Conservation (phyloP, 2,797 vertebrate genomes). For the Darevskia mixta region DNA sequence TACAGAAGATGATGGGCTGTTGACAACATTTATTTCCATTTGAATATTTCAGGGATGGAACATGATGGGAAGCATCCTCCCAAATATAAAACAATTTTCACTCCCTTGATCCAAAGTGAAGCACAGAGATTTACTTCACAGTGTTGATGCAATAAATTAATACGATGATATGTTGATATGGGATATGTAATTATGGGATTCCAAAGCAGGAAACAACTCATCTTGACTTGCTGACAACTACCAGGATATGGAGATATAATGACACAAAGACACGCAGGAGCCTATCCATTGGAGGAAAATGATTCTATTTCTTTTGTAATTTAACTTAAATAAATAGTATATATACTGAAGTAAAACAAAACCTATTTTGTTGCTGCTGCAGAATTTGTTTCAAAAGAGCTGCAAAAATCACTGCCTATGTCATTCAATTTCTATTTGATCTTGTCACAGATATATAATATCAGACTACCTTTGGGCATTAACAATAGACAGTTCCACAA, state of each 20-base stretch:
- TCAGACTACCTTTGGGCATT: conserved; percentile 1
- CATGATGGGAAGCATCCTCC: not conserved
- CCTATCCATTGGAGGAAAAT: not conserved
- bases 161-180: conserved; percentile 15
- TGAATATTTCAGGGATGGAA: conserved; percentile 23
- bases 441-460: not conserved
- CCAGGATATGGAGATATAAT: not conserved
- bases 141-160: conserved; percentile 19
- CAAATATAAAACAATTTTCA: conserved; percentile 4
- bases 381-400: not conserved
- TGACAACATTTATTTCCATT: conserved; percentile 39
- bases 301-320: not conserved
- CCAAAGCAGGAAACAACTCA: not conserved
- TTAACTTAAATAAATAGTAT: not conserved
- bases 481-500: conserved; percentile 1
- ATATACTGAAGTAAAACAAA: not conserved
- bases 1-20: conserved; percentile 22
- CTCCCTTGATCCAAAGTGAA: conserved; percentile 3
- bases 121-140: conserved; percentile 14
- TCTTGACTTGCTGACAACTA: not conserved
- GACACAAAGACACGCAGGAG: not conserved
- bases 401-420: not conserved
- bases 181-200: not conserved
- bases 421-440: not conserved
- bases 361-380: not conserved